Conservation (phyloP, 2,113 vertebrate genomes). For the Saimiri boliviensis region DNA sequence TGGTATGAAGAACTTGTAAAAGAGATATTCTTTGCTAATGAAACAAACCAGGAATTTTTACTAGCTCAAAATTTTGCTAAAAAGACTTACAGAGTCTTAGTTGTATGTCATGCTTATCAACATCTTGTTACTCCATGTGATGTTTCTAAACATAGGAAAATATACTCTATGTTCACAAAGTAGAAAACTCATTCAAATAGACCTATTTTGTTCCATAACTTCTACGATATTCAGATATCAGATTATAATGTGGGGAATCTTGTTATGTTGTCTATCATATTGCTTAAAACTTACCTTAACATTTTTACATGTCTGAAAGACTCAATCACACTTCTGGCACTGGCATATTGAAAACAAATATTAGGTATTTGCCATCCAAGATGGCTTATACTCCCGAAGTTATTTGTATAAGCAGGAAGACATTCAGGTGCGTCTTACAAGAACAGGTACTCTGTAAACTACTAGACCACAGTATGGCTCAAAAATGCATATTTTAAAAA, state of each 20-base stretch:
- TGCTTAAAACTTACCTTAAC: background rate
- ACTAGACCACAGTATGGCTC: background rate
- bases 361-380: background rate
- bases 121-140: background rate
- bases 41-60: background rate
- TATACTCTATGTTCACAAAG: background rate
- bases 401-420: background rate
- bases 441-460: background rate
- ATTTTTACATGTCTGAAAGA: background rate
- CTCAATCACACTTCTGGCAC: fast-evolving
- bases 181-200: background rate
- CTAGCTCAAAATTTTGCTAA: background rate
- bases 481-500: background rate
- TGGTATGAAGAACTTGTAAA: background rate
- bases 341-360: background rate
- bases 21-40: background rate
- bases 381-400: background rate
- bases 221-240: background rate
- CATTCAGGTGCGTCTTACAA: background rate
- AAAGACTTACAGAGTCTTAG: background rate
- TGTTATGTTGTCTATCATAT: background rate
- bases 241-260: background rate
- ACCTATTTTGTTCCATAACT: background rate
- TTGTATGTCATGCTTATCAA: background rate
- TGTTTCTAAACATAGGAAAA: background rate